Percentiles rank a stretch among this genome's conserved stretches.
Conservation (phyloP, 2,797 vertebrate species). For the Acanthopagrus latus region DNA sequence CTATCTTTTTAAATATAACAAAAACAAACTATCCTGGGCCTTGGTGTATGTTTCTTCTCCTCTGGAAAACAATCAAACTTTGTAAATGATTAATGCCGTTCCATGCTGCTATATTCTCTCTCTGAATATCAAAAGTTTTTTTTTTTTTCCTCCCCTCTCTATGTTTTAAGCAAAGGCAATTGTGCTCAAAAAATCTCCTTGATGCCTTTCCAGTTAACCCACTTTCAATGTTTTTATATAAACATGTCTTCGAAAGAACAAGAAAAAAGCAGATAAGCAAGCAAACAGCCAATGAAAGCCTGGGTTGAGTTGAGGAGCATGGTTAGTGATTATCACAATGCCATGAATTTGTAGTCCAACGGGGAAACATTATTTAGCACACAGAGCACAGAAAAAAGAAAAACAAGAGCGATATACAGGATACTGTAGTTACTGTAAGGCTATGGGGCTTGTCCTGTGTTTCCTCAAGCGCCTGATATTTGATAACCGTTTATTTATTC, state of each 20-base stretch:
- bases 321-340: slow-evolving; percentile 67
- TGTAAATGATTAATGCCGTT: slow-evolving; percentile 86
- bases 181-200: slow-evolving; percentile 86
- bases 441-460: slow-evolving; percentile 17
- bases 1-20: slow-evolving; percentile 84
- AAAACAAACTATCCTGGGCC: slow-evolving; percentile 84
- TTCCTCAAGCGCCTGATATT: slow-evolving; percentile 37
- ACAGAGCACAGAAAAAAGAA: slow-evolving; percentile 34
- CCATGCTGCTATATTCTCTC: slow-evolving; percentile 82
- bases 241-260: slow-evolving; percentile 79
- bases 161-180: slow-evolving; percentile 84
- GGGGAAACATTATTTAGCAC: slow-evolving; percentile 65
- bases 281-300: slow-evolving; percentile 74
- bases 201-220: slow-evolving; percentile 86
- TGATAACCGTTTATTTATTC: slow-evolving; percentile 37
- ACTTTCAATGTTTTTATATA: slow-evolving; percentile 83
- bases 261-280: slow-evolving; percentile 67
- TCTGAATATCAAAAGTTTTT: slow-evolving; percentile 83
- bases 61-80: slow-evolving; percentile 89
- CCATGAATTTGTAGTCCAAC: slow-evolving; percentile 59
- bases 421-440: slow-evolving; percentile 22
- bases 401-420: neutral
- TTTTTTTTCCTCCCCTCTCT: slow-evolving; percentile 56
- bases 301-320: slow-evolving; percentile 61
- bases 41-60: slow-evolving; percentile 82